Conservation (phyloP, 92 coral and sea anemone genomes). For the Hydrozoanthus gracilis region DNA sequence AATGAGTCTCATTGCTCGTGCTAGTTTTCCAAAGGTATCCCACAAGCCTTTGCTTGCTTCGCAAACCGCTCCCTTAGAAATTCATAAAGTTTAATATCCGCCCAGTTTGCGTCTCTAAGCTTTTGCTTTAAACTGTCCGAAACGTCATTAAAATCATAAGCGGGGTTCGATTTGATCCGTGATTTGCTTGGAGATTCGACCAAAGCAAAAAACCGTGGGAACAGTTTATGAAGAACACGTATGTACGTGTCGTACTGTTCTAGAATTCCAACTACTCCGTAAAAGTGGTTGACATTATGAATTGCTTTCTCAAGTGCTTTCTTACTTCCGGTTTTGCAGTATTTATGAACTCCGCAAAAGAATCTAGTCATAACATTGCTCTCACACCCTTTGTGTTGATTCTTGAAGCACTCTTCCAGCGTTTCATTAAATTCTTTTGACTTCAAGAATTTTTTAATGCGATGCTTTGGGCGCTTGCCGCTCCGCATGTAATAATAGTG, state of each 20-base stretch:
- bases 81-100: conserved; percentile 78
- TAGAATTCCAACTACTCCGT: conserved; percentile 82
- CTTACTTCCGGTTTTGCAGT: conserved; percentile 73
- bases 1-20: not conserved
- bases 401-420: conserved; percentile 72
- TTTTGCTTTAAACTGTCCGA: conserved; percentile 53
- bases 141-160: conserved; percentile 60
- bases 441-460: conserved; percentile 63
- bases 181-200: conserved; percentile 43
- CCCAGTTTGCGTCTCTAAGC: conserved; percentile 74
- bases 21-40: conserved; percentile 35
- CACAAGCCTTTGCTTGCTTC: conserved; percentile 85
- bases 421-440: conserved; percentile 78
- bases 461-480: conserved; percentile 70
- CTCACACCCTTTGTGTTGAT: conserved; percentile 86
- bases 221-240: conserved; percentile 75
- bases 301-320: conserved; percentile 81
- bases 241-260: conserved; percentile 76
- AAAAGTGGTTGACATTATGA: conserved; percentile 74
- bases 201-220: conserved; percentile 73
- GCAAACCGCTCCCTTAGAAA: conserved; percentile 69
- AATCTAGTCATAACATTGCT: conserved; percentile 89
- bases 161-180: conserved; percentile 64
- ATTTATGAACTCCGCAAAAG: conserved; percentile 87
- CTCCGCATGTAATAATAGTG: conserved; percentile 86